Conservation (phyloP, 2,113 vertebrate genomes). For the Centropus unirufus region DNA sequence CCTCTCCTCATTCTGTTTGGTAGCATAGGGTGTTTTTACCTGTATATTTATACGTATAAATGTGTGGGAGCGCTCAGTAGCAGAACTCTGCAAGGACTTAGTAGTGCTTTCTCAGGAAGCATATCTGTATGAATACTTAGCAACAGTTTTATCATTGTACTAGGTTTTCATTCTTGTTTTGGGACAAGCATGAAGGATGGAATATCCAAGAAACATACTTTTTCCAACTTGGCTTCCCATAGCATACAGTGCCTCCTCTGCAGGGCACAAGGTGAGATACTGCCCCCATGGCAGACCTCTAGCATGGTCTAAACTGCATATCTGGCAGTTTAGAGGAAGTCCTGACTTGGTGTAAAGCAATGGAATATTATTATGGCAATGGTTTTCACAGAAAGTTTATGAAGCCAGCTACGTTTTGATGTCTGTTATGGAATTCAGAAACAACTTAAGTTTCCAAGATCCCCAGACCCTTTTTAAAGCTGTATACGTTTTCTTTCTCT, state of each 20-base stretch:
- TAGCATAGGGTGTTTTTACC: not conserved
- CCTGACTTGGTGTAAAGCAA: not conserved
- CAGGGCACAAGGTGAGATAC: not conserved
- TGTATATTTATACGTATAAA: accelerated
- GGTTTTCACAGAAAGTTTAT: not conserved
- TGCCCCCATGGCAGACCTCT: not conserved
- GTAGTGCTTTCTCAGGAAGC: not conserved
- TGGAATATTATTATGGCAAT: not conserved
- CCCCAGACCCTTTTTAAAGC: not conserved
- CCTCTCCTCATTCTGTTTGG: not conserved
- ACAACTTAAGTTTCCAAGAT: not conserved
- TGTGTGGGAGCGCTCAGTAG: accelerated
- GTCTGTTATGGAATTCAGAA: not conserved
- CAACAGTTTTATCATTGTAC: not conserved
- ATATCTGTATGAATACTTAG: not conserved
- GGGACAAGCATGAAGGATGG: not conserved
- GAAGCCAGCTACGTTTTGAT: not conserved
- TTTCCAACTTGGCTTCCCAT: not conserved
- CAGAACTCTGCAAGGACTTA: not conserved
- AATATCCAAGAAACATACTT: not conserved
- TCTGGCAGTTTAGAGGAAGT: not conserved
- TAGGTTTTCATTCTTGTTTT: not conserved
- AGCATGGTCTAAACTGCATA: not conserved
- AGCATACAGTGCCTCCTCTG: not conserved
- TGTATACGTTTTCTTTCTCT: not conserved